phyloP scores from a whole-genome alignment of 2,888 invertebrate species.

The Drosophila setosimentum region DNA sequence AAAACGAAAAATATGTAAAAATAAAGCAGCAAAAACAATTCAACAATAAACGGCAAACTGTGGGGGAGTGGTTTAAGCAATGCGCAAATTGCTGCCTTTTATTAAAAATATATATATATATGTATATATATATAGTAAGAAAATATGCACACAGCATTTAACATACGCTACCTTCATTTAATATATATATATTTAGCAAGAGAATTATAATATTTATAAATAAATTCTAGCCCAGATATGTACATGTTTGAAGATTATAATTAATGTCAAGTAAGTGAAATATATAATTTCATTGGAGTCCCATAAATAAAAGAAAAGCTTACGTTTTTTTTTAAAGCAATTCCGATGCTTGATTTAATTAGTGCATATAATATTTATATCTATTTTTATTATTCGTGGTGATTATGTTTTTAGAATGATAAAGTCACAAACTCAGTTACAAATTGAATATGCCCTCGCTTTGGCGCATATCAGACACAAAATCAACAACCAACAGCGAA shows the following conservation, averaged over 20 bases:
- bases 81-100: constrained; percentile 49
- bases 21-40: constrained; percentile 20
- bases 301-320: not conserved
- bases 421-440: not conserved
- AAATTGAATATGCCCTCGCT: not conserved
- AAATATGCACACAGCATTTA: not conserved
- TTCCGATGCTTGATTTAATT: not conserved
- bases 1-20: constrained; percentile 20
- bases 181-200: not conserved
- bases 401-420: not conserved
- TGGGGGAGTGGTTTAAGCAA: constrained; percentile 18
- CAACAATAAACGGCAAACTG: not conserved
- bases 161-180: not conserved
- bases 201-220: not conserved
- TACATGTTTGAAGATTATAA: not conserved
- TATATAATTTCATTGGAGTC: not conserved
- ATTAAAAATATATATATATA: constrained; percentile 27
- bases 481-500: constrained; percentile 16
- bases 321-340: not conserved
- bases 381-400: not conserved
- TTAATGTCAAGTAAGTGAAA: not conserved
- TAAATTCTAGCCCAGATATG: not conserved
- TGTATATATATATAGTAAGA: too few relatives aligned
- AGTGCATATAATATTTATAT: not conserved
- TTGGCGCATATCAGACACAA: not conserved